Conservation (phyloP, 2,888 invertebrate species). For the Pelosia muscerda region DNA sequence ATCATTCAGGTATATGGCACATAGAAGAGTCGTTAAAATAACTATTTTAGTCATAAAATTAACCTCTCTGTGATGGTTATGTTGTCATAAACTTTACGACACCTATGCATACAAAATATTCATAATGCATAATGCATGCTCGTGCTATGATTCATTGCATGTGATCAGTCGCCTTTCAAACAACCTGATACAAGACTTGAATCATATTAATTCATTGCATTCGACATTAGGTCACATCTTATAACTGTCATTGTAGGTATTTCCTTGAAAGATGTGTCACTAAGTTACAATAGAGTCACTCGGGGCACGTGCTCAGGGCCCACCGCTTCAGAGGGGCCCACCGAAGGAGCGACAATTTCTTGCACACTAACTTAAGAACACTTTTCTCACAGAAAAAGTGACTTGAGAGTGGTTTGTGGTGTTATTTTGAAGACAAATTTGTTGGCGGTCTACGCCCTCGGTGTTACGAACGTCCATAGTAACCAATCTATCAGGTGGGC, state of each 20-base stretch:
- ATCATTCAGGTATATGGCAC: neutral
- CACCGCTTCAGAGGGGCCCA: no score
- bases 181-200: neutral
- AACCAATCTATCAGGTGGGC: no score
- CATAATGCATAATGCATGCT: neutral
- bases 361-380: no score
- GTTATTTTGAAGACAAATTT: no score
- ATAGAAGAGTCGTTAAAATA: neutral
- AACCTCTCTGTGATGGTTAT: neutral
- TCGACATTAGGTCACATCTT: neutral
- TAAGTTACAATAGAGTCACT: neutral
- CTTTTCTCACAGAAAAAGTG: no score
- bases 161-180: slow-evolving; percentile 13
- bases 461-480: no score
- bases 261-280: neutral
- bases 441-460: no score
- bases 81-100: slow-evolving; percentile 6
- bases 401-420: no score
- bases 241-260: neutral
- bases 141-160: slow-evolving; percentile 12
- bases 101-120: neutral
- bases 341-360: no score
- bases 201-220: neutral
- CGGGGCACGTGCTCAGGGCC: no score
- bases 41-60: slow-evolving; percentile 11